A percentile compares a stretch with the other conserved stretches of the same genome.
These are phyloP conservation scores for Drosophila nigromelanica DNA, from an alignment of 1,140 invertebrate species.

Conservation along the genomic window DNA sequence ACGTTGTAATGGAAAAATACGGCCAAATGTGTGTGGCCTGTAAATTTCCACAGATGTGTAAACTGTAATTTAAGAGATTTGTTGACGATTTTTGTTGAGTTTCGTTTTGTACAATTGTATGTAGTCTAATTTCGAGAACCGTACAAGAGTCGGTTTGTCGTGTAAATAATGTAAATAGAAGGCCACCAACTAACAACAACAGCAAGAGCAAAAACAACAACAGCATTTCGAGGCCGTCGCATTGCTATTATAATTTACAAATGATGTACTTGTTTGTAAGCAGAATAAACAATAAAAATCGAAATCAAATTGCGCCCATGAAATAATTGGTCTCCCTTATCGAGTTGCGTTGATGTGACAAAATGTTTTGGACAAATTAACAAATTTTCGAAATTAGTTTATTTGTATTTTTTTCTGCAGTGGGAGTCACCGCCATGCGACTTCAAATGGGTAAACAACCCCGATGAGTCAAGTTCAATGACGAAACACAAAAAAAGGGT, in stretches of 20 bases:
- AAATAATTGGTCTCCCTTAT: slow-evolving; percentile 31
- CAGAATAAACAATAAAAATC: slow-evolving; percentile 63
- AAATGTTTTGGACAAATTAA: slow-evolving; percentile 53
- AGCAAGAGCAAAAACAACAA: slow-evolving; percentile 29
- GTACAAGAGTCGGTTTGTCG: slow-evolving; percentile 49
- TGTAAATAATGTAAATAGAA: slow-evolving; percentile 81
- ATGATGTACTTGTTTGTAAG: slow-evolving; percentile 71
- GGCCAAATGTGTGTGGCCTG: slow-evolving; percentile 11
- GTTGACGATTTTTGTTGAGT: slow-evolving; percentile 75
- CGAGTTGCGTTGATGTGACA: slow-evolving; percentile 34
- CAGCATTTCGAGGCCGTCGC: slow-evolving; percentile 44
- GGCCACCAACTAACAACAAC: slow-evolving; percentile 39
- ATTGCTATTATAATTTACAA: slow-evolving; percentile 78
- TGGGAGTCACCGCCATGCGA: slow-evolving; percentile 30
- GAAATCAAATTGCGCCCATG: slow-evolving; percentile 53
- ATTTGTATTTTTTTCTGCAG: neutral
- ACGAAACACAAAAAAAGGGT: slow-evolving; percentile 56
- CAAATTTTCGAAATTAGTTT: slow-evolving; percentile 31
- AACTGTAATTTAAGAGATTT: slow-evolving; percentile 68
- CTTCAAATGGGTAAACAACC: slow-evolving; percentile 60
- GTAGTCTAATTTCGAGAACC: slow-evolving; percentile 60
- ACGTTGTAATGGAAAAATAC: slow-evolving; percentile 16
- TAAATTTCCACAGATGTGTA: slow-evolving; percentile 51
- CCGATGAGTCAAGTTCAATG: slow-evolving; percentile 82
- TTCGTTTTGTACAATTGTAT: slow-evolving; percentile 68